These are phyloP conservation scores for Crocuta crocuta DNA, from an alignment of 2,113 vertebrate genomes.

Conservation along the genomic window DNA sequence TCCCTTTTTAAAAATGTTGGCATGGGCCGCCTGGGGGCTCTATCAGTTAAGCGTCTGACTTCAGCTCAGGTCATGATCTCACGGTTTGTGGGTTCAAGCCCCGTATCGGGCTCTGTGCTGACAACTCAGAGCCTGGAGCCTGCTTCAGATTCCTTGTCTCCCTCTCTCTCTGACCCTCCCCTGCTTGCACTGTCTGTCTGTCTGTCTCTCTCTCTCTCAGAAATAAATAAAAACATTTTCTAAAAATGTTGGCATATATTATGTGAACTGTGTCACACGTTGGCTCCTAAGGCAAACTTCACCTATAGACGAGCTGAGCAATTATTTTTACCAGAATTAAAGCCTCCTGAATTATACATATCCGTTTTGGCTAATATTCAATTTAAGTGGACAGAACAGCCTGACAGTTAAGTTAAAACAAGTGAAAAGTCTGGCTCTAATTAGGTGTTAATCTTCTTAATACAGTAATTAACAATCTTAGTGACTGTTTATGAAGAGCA, in stretches of 20 bases:
- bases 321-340: background rate
- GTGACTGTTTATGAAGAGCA: background rate
- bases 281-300: background rate
- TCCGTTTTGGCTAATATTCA: background rate
- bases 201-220: too few species aligned
- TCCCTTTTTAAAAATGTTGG: background rate
- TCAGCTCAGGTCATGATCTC: too few species aligned
- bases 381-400: background rate
- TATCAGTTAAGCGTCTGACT: too few species aligned
- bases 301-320: background rate
- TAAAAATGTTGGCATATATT: background rate
- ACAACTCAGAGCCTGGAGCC: too few species aligned
- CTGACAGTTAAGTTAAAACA: background rate
- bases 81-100: too few species aligned
- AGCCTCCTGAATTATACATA: background rate
- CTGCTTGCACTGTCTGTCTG: too few species aligned
- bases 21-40: too few species aligned
- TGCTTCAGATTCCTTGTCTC: too few species aligned
- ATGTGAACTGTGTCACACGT: background rate
- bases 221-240: too few species aligned
- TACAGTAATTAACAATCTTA: background rate
- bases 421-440: constrained; percentile 15
- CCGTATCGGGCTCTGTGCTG: too few species aligned
- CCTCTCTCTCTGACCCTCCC: too few species aligned
- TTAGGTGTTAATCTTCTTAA: background rate